Evolutionary conservation across 2,113 vertebrate genomes (phyloP), one percentile per base, ranked within the genome.

Genomic region (Eurypyga helias): DNA sequence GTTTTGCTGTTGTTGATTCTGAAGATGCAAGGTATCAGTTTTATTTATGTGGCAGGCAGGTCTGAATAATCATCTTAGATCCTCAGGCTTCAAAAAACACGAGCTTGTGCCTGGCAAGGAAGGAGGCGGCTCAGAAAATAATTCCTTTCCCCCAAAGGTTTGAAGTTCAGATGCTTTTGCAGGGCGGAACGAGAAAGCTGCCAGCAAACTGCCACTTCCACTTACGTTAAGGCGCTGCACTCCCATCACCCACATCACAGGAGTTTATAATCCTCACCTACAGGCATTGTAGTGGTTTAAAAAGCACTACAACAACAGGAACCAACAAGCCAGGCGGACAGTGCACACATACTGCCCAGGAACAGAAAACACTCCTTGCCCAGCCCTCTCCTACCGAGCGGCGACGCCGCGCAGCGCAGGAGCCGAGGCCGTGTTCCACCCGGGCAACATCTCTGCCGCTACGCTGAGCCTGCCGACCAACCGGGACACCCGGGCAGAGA

Each of bases 341-440:
- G 38, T 1, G 17, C 77, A 43, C 0, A 0, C 21, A 11, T 1
- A 2, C 69, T 77, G 71, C 62, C 60, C 14, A 48, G 72, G 17
- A 79, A 58, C 1, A 46, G 16, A 26, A 66, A 36, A 1, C 2
- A 48, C 8, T 45, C 15, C 60, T 62, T 2, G 4, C 18, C 73
- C 78, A 72, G 24, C 48, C 60, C 62, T 41, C 3, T 21, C 45
- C 79, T 13, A 1, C 0, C 0, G 28, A 49, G 55, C 11, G 1
- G 33, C 1, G 12, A 58, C 67, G 52, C 52, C 64, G 79, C 13
- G 1, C 4, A 3, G 62, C 0, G 36, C 51, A 16, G 72, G 18
- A 82, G 77, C 54, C 15, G 41, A 23, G 71, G 46, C 25, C 6
- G n/a, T 1, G 9, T 17, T 49, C 17, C 10, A 31, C 20, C 41